Conservation (phyloP, 2,888 invertebrate genomes). For the Cryptocheilus praepositus region DNA sequence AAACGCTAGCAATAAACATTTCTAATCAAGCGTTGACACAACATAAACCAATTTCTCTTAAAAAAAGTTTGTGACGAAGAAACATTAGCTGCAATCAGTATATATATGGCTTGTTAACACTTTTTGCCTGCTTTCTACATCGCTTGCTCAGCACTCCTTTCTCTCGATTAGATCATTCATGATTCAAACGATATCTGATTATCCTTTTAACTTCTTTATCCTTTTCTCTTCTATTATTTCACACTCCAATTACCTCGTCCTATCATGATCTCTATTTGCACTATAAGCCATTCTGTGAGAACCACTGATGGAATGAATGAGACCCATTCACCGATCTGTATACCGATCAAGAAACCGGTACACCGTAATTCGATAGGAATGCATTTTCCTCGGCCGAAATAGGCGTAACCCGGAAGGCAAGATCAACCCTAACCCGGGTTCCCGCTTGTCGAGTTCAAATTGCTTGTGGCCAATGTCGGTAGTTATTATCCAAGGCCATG, state of each 20-base stretch:
- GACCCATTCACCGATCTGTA: conserved; percentile 55
- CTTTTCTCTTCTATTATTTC: background rate
- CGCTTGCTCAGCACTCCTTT: background rate
- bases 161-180: background rate
- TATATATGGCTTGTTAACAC: background rate
- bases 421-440: background rate
- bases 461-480: background rate
- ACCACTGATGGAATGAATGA: conserved; percentile 54
- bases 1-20: too few species aligned
- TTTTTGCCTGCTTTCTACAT: background rate
- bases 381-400: conserved; percentile 48
- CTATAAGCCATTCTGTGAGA: conserved; percentile 37
- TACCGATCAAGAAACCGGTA: conserved; percentile 34
- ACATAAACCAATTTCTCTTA: background rate
- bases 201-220: background rate
- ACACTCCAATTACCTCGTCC: conserved; percentile 5
- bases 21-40: background rate
- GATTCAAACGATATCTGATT: too few species aligned
- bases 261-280: conserved; percentile 2
- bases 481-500: background rate
- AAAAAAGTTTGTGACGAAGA: background rate
- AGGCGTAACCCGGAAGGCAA: conserved; percentile 33
- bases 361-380: conserved; percentile 61
- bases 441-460: background rate
- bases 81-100: too few species aligned